Evolutionary conservation across 2,113 vertebrate species (phyloP).

Genomic region (Corythoichthys intestinalis): DNA sequence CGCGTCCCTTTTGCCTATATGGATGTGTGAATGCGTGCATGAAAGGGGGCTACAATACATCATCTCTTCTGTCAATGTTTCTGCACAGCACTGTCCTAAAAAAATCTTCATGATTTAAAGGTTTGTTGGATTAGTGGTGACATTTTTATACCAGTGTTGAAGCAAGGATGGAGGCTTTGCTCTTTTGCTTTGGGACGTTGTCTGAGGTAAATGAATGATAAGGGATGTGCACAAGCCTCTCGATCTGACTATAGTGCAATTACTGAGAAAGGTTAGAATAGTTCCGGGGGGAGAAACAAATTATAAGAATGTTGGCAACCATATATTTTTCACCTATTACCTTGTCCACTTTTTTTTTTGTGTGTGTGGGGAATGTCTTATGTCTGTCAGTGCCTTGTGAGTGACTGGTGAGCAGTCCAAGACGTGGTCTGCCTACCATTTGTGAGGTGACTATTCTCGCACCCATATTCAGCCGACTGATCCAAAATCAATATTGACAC

Average conservation of each 20-base stretch:
- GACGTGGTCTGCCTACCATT: no score
- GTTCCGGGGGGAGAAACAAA: neutral
- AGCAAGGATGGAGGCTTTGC: conserved; percentile 5
- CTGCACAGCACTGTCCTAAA: conserved; percentile 24
- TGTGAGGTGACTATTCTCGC: no score
- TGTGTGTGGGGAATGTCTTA: no score
- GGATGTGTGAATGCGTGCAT: neutral
- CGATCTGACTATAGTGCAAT: conserved; percentile 3
- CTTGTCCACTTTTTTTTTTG: no score
- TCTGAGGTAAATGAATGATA: conserved; percentile 18
- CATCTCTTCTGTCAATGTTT: conserved; percentile 30
- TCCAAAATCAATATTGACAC: no score
- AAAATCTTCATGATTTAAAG: conserved; percentile 35
- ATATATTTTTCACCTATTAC: no score
- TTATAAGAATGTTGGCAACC: neutral
- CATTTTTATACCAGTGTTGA: conserved; percentile 18
- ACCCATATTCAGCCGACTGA: no score
- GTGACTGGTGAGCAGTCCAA: no score
- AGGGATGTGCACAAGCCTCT: conserved; percentile 8
- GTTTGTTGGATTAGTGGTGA: conserved; percentile 29
- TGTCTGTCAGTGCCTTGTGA: no score
- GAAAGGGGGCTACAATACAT: conserved; percentile 24
- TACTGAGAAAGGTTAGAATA: neutral
- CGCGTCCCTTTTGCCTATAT: neutral
- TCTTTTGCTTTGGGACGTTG: conserved; percentile 9